Evolutionary conservation across 2,797 vertebrate genomes (phyloP).

Genomic region (Girardinus metallicus): DNA sequence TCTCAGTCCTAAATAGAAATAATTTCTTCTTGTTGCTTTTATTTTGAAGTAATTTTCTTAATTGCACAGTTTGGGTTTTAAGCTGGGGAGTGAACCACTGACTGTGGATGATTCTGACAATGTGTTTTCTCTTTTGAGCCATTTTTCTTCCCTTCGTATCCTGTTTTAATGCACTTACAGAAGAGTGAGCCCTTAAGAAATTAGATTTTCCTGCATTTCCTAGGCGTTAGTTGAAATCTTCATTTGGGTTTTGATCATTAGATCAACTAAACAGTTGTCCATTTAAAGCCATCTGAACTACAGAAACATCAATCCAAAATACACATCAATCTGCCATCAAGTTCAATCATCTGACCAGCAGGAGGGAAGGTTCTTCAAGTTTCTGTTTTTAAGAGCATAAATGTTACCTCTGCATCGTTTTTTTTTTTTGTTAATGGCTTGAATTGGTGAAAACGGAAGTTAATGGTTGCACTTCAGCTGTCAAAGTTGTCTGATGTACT

Average conservation of each 20-base stretch:
- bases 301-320: slow-evolving; percentile 2
- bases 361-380: slow-evolving; percentile 22
- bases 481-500: slow-evolving; percentile 63
- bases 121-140: slow-evolving; percentile 38
- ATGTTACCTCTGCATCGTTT: slow-evolving; percentile 55
- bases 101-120: slow-evolving; percentile 44
- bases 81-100: slow-evolving; percentile 56
- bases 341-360: slow-evolving; percentile 35
- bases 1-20: slow-evolving; percentile 13
- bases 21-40: not conserved
- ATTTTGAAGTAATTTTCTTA: not conserved
- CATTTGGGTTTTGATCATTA: slow-evolving; percentile 21
- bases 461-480: slow-evolving; percentile 46
- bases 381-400: slow-evolving; percentile 57
- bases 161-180: slow-evolving; percentile 62
- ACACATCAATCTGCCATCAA: slow-evolving; percentile 9
- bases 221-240: slow-evolving; percentile 34
- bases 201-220: slow-evolving; percentile 49
- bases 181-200: slow-evolving; percentile 33
- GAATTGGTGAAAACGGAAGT: slow-evolving; percentile 48
- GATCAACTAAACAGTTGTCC: not conserved
- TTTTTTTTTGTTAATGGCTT: slow-evolving; percentile 36
- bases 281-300: not conserved
- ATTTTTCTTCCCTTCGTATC: slow-evolving; percentile 32
- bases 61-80: slow-evolving; percentile 16